Evolutionary conservation across 1,140 invertebrate species (phyloP).

Genomic region (Alviniconcha marisindica): DNA sequence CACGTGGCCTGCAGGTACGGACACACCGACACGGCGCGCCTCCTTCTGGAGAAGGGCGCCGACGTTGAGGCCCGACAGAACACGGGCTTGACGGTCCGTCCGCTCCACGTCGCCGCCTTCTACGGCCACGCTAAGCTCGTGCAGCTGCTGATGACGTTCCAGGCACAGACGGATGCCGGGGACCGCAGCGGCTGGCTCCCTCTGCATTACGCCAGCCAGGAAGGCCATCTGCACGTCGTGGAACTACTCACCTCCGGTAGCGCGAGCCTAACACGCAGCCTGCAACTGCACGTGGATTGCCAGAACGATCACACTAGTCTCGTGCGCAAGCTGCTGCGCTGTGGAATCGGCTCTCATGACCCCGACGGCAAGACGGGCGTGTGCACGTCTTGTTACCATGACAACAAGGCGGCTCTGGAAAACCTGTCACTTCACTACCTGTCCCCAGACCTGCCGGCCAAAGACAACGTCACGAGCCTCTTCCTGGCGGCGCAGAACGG

Average conservation of each 20-base stretch:
- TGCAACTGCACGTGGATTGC: background rate
- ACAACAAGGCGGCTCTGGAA: background rate
- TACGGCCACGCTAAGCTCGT: constrained; percentile 94
- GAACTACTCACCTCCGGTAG: background rate
- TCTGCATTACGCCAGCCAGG: constrained; percentile 7
- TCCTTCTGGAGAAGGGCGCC: constrained; percentile 78
- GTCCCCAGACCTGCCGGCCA: background rate
- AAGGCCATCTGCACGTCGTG: constrained; percentile 12
- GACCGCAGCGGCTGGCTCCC: background rate
- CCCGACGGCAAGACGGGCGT: constrained; percentile 90
- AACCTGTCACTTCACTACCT: background rate
- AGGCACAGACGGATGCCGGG: constrained; percentile 88
- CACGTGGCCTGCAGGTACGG: constrained; percentile 65
- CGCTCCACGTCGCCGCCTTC: constrained; percentile 92
- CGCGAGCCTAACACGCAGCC: too few relatives aligned
- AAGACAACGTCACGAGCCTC: background rate
- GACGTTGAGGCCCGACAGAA: constrained; percentile 77
- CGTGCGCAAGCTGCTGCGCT: background rate
- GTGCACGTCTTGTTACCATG: background rate
- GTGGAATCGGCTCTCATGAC: constrained; percentile 76
- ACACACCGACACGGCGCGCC: constrained; percentile 72
- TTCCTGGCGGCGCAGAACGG: constrained; percentile 14
- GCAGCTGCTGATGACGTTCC: constrained; percentile 84
- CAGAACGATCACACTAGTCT: background rate
- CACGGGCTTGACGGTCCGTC: constrained; percentile 81